phyloP scores from a whole-genome alignment of 2,113 vertebrate species.

The Neolamprologus sp. region DNA sequence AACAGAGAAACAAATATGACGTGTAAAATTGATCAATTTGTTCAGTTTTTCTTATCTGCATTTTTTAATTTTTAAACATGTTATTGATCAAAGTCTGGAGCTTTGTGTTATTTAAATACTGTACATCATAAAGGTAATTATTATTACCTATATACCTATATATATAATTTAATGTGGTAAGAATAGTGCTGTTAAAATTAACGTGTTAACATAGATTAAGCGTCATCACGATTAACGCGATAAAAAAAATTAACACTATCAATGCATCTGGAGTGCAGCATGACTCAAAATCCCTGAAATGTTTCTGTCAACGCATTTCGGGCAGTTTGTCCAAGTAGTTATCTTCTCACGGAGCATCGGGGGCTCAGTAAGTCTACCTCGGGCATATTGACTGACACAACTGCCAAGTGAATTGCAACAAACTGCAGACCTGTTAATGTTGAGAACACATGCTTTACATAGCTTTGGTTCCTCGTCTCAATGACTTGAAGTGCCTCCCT shows the following conservation, averaged over 20 bases:
- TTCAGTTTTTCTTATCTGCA: not conserved
- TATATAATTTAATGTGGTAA: not conserved
- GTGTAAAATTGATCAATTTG: not conserved
- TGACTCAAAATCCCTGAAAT: not conserved
- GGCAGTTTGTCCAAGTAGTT: not conserved
- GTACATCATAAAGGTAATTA: not conserved
- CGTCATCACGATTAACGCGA: not conserved
- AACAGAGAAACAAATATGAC: not conserved
- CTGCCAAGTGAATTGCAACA: not conserved
- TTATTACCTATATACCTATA: not conserved
- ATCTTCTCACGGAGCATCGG: not conserved
- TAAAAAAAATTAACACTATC: not conserved
- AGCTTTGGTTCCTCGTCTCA: not conserved
- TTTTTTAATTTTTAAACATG: not conserved
- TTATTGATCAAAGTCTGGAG: not conserved
- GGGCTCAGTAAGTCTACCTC: not conserved
- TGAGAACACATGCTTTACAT: not conserved
- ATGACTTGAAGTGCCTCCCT: not conserved
- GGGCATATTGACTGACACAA: not conserved
- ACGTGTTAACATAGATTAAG: not conserved
- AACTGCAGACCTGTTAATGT: not conserved
- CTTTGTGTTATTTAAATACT: not conserved
- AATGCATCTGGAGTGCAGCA: not conserved
- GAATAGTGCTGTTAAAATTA: not conserved
- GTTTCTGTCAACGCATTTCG: not conserved